Evolutionary conservation across 2,113 vertebrate species (phyloP), one percentile per base, ranked within the genome.

Genomic region (Trinectes maculatus): DNA sequence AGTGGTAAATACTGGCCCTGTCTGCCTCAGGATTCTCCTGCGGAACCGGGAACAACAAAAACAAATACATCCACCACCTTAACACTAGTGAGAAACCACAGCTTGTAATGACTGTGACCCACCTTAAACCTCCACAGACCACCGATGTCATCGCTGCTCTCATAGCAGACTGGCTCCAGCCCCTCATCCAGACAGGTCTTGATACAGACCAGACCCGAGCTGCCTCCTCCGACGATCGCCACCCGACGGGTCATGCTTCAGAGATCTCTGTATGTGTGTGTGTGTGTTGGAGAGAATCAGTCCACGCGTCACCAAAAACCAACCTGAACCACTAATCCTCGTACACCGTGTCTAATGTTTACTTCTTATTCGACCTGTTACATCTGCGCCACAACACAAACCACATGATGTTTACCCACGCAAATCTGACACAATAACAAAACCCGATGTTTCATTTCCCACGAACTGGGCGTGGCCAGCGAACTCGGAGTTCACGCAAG

Each of bases 51-150:
- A 12, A 8, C 4, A 37, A 5, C 33, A 6, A 24, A 40, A n/a
- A 28, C 1, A 5, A 56, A 0, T 5, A 9, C n/a, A n/a, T n/a
- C n/a, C n/a, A n/a, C n/a, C n/a, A n/a, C n/a, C n/a, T n/a, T n/a
- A n/a, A n/a, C n/a, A n/a, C n/a, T n/a, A 48, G 21, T 28, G 47
- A 42, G 9, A 33, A 28, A 25, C 7, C 31, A 31, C 48, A 11
- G 26, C 8, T 0, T 47, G 29, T 6, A 11, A 3, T 1, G 0
- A 10, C 10, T 2, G 8, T 16, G 26, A 57, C 91, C 63, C 34
- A 96, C 96, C 75, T 91, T 87, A 80, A 95, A 97, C 76, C 88
- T 91, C 96, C 96, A 98, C 3, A 98, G 65, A 9, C 96, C 96
- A 0, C 96, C 96, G 6, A 96, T 94, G 89, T 93, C 93, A 64